Percentiles rank a stretch among this genome's conserved stretches.
Conservation (phyloP, 2,113 vertebrate species). For the Danionella cerebrum region DNA sequence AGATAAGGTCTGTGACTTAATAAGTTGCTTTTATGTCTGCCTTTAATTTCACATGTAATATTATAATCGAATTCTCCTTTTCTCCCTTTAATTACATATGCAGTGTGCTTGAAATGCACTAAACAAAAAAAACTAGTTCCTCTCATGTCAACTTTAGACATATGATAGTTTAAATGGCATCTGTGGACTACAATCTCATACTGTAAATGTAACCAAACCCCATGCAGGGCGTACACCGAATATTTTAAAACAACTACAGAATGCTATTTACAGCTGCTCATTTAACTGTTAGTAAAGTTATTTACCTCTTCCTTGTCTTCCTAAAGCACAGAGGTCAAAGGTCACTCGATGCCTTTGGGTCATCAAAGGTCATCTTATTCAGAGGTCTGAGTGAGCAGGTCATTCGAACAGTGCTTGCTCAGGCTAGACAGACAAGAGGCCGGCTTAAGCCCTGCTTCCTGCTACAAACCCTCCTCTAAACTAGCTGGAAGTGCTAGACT, state of each 20-base stretch:
- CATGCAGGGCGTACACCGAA: no score
- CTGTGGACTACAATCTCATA: no score
- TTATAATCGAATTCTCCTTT: no score
- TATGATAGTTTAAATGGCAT: no score
- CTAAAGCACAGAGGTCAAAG: slow-evolving; percentile 14
- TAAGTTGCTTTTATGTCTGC: no score
- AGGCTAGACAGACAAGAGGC: slow-evolving; percentile 21
- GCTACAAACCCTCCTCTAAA: not conserved
- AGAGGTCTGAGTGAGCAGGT: slow-evolving; percentile 10
- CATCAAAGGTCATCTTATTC: slow-evolving; percentile 14
- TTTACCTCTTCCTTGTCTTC: not conserved
- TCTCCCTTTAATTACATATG: no score
- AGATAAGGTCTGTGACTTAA: no score
- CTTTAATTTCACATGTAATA: no score
- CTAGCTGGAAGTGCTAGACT: not conserved
- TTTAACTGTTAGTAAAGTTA: not conserved
- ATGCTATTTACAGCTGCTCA: not conserved
- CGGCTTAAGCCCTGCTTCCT: slow-evolving; percentile 6
- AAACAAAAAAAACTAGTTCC: no score
- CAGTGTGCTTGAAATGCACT: no score
- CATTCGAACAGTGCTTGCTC: slow-evolving; percentile 13
- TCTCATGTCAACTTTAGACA: no score
- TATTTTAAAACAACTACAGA: no score
- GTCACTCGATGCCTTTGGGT: not conserved
- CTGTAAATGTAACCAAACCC: not conserved